Percentiles rank a stretch among this genome's conserved stretches.
phyloP scores from a whole-genome alignment of 2,113 vertebrate species.

The Callospermophilus lateralis region DNA sequence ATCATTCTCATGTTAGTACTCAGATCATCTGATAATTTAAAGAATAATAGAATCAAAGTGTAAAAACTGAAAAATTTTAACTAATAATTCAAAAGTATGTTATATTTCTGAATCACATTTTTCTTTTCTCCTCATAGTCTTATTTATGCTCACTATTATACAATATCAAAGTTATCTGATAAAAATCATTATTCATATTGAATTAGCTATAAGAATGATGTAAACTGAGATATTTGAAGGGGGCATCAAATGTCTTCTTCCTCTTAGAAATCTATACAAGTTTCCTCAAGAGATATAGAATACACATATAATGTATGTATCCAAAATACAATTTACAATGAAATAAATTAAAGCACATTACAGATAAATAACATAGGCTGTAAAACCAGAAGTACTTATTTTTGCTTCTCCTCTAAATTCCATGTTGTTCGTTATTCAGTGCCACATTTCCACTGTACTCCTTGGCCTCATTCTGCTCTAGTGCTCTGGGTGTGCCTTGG shows the following conservation, averaged over 20 bases:
- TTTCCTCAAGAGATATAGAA: background rate
- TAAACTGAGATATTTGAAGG: background rate
- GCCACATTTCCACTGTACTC: constrained; percentile 90
- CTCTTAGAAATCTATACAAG: background rate
- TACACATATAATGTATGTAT: background rate
- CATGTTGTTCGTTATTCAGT: constrained; percentile 90
- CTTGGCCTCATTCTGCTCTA: constrained; percentile 86
- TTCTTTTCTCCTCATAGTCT: background rate
- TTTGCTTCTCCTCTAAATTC: constrained; percentile 92
- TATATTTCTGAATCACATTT: background rate
- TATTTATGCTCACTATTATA: background rate
- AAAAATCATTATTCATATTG: background rate
- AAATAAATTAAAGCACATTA: background rate
- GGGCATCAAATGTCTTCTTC: background rate
- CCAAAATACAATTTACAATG: background rate
- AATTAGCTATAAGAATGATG: background rate
- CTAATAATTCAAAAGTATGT: background rate
- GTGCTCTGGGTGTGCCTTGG: constrained; percentile 86
- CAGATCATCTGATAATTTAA: background rate
- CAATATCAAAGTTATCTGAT: background rate
- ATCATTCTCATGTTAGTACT: background rate
- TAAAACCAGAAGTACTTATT: constrained; percentile 87
- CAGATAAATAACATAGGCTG: constrained; percentile 78
- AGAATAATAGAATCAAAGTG: background rate
- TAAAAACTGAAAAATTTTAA: no score